Evolutionary conservation across 2,797 vertebrate species (phyloP).

Genomic region (Sciurus vulgaris): DNA sequence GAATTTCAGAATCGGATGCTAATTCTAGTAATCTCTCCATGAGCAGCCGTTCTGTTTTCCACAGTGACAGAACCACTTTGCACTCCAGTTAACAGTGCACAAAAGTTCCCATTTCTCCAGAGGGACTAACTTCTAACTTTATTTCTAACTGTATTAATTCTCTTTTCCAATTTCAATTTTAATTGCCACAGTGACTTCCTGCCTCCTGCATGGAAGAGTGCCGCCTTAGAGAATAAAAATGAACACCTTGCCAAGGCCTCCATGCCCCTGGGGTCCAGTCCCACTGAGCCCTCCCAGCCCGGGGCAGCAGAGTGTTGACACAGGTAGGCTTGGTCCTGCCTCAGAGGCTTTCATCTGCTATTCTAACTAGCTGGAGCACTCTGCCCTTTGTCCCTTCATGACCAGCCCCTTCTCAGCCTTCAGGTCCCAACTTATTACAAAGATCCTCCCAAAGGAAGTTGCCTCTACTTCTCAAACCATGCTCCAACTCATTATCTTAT

Average conservation of each 20-base stretch:
- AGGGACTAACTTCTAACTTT: not conserved
- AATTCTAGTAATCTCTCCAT: no score
- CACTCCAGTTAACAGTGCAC: not conserved
- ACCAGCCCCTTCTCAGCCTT: not conserved
- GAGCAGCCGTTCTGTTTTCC: no score
- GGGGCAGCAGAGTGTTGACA: no score
- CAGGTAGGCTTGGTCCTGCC: not conserved
- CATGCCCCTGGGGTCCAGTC: not conserved
- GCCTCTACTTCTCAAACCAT: not conserved
- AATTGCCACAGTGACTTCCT: no score
- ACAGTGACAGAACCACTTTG: no score
- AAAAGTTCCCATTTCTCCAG: not conserved
- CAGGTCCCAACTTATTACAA: not conserved
- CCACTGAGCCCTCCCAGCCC: not conserved
- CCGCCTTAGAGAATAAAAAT: not conserved
- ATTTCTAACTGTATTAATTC: not conserved
- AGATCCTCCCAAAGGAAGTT: not conserved
- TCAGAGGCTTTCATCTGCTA: not conserved
- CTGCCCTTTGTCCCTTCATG: not conserved
- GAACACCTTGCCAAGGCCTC: not conserved
- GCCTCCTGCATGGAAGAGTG: rapidly evolving
- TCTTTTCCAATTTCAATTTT: not conserved
- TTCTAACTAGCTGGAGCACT: not conserved
- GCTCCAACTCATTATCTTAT: not conserved
- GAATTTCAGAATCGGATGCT: no score